Percentiles rank a stretch among this genome's conserved stretches.
Conservation (phyloP, 2,113 vertebrate species). For the Rhinopomastus cyanomelas region DNA sequence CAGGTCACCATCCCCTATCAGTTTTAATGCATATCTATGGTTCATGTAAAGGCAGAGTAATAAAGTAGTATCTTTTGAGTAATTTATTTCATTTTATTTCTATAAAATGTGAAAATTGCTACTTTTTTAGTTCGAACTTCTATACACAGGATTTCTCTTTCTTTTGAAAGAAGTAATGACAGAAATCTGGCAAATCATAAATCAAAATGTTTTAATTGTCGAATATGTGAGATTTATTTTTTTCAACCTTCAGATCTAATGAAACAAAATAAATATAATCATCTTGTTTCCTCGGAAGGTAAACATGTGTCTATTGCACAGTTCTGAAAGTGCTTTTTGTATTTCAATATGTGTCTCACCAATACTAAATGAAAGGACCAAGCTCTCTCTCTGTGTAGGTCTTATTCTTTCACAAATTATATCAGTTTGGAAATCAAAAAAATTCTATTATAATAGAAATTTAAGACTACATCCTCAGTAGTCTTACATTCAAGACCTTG, state of each 20-base stretch:
- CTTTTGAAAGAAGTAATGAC: conserved; percentile 27
- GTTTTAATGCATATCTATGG: neutral
- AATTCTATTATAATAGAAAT: neutral
- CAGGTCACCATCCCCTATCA: neutral
- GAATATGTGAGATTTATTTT: conserved; percentile 22
- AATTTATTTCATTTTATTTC: neutral
- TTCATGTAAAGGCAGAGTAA: neutral
- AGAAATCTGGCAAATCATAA: conserved; percentile 55
- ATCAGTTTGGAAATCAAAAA: neutral
- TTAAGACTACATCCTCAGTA: neutral
- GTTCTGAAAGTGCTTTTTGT: conserved; percentile 33
- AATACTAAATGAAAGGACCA: conserved; percentile 4
- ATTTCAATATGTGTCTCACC: conserved; percentile 43
- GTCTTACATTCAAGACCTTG: neutral
- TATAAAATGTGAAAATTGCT: conserved; percentile 13
- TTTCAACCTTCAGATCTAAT: conserved; percentile 32
- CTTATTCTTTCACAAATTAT: neutral
- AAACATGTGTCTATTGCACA: conserved; percentile 42
- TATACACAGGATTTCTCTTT: conserved; percentile 8
- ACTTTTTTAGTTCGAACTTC: neutral
- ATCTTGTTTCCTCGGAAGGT: conserved; percentile 36
- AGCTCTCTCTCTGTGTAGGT: neutral
- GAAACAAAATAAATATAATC: conserved; percentile 52
- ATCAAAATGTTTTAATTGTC: conserved; percentile 57
- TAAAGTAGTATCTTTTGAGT: neutral